Conservation (phyloP, 2,797 vertebrate species). For the Dendrocincla tyrannina region DNA sequence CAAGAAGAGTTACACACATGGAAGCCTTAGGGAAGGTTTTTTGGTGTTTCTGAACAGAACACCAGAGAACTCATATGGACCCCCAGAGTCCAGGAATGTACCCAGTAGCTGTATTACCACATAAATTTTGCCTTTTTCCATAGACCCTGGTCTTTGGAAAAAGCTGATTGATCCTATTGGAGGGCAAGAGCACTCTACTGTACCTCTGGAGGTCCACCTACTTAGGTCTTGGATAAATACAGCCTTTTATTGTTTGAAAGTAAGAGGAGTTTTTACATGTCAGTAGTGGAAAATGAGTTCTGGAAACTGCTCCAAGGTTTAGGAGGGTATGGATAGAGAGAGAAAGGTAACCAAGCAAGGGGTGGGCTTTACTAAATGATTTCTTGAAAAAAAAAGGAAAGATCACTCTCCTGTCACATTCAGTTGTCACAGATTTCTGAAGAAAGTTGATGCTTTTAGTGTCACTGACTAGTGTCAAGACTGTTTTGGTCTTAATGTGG, state of each 20-base stretch:
- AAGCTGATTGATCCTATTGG: neutral
- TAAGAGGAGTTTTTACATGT: neutral
- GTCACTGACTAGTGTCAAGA: no score
- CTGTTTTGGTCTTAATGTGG: neutral
- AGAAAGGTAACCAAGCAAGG: neutral
- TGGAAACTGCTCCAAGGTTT: neutral
- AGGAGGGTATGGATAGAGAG: neutral
- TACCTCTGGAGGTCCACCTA: neutral
- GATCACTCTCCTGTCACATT: neutral
- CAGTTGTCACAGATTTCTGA: neutral
- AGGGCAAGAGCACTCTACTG: neutral
- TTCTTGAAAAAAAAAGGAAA: neutral
- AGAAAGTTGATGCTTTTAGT: neutral
- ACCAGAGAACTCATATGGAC: rapidly evolving
- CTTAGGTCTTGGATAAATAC: neutral
- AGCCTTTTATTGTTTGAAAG: neutral
- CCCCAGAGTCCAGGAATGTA: neutral
- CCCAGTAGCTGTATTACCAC: neutral
- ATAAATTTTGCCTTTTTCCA: rapidly evolving
- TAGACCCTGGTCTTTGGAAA: neutral
- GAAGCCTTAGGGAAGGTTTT: neutral
- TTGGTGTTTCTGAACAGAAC: neutral
- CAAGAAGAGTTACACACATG: neutral
- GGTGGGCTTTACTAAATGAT: neutral
- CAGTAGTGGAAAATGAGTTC: neutral